These are phyloP conservation scores for Hiodon alosoides DNA, from an alignment of 2,113 vertebrate species.

Conservation along the genomic window DNA sequence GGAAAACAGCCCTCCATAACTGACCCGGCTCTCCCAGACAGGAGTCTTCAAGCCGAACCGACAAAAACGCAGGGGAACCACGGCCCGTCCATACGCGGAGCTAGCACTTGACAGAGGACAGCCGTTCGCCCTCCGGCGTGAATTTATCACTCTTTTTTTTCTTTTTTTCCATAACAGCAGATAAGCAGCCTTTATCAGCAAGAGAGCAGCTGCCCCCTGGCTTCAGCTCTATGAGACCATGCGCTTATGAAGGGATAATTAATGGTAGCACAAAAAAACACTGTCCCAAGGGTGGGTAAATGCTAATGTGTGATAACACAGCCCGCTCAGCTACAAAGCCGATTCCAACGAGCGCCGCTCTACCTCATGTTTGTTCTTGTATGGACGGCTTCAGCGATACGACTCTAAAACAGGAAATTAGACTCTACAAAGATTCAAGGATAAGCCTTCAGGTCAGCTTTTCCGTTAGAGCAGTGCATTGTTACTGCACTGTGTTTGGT, in stretches of 20 bases:
- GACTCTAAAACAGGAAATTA: conserved; percentile 14
- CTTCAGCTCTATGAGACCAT: conserved; percentile 36
- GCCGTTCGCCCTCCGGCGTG: background rate
- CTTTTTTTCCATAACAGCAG: conserved; percentile 6
- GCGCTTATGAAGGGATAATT: conserved; percentile 46
- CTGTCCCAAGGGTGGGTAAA: conserved; percentile 25
- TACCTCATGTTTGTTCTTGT: background rate
- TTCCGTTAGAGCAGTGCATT: background rate
- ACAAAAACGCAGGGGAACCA: background rate
- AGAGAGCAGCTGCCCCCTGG: conserved; percentile 37
- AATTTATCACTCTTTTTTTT: background rate
- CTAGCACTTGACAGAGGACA: background rate
- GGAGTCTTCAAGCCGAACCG: too few species aligned
- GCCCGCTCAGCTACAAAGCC: background rate
- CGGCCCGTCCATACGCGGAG: too few species aligned
- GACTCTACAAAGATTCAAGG: background rate
- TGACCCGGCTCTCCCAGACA: background rate
- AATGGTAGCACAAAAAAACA: conserved; percentile 40
- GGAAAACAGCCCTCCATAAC: background rate
- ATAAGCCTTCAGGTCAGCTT: conserved; percentile 1
- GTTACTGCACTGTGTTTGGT: background rate
- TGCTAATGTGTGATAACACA: conserved; percentile 1
- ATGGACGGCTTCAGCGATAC: conserved; percentile 5
- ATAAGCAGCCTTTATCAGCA: conserved; percentile 36
- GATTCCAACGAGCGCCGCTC: background rate